phyloP scores from a whole-genome alignment of 2,113 vertebrate genomes.

The Acrocephalus arundinaceus region DNA sequence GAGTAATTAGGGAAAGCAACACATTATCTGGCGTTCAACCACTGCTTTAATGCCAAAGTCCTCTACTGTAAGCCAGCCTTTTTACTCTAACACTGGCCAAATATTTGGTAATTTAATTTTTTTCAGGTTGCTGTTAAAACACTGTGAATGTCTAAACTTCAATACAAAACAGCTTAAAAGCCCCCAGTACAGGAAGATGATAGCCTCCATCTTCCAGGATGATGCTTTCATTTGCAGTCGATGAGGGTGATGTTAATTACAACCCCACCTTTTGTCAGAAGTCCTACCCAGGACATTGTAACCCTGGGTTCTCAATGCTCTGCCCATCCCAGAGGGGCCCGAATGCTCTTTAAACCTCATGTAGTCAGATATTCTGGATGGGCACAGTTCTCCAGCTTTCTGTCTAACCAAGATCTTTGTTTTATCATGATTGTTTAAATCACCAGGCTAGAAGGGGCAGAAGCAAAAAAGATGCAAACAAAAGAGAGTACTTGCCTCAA shows the following conservation, averaged over 20 bases:
- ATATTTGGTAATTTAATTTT: neutral
- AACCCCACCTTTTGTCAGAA: neutral
- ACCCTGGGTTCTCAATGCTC: neutral
- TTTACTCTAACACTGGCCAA: neutral
- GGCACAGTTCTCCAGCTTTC: neutral
- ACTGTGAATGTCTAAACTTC: neutral
- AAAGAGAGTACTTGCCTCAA: neutral
- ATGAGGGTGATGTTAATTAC: neutral
- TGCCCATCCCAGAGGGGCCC: neutral
- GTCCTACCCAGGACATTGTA: neutral
- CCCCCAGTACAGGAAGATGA: neutral
- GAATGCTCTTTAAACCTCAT: neutral
- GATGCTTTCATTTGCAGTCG: neutral
- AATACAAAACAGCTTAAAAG: rapidly evolving
- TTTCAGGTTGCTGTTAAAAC: neutral
- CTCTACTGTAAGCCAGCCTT: rapidly evolving
- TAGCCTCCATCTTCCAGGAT: neutral
- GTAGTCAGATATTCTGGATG: neutral
- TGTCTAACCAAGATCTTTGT: neutral
- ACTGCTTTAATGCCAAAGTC: neutral
- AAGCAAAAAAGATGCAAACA: neutral
- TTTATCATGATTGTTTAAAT: neutral
- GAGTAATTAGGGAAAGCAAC: neutral
- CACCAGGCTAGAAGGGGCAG: neutral
- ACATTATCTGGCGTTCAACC: neutral